Evolutionary conservation across 2,888 invertebrate species (phyloP).

Genomic region (Pammene aurita): DNA sequence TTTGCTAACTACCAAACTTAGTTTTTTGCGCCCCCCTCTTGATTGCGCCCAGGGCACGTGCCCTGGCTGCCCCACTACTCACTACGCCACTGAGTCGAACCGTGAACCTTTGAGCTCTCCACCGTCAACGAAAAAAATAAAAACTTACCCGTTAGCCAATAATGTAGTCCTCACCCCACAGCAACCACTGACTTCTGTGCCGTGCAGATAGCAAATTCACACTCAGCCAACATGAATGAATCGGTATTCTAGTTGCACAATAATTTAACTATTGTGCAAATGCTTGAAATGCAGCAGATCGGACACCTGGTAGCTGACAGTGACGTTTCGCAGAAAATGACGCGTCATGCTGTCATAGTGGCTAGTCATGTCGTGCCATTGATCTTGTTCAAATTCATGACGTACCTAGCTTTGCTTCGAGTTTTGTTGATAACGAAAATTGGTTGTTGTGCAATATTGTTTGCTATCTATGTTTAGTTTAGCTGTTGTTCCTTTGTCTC

Average conservation of each 20-base stretch:
- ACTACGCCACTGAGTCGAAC: no score
- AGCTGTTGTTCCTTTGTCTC: no score
- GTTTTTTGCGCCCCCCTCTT: no score
- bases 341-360: conserved; percentile 21
- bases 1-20: no score
- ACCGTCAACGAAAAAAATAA: not conserved
- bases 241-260: conserved; percentile 32
- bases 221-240: not conserved
- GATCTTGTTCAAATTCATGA: conserved; percentile 27
- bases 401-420: not conserved
- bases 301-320: conserved; percentile 10
- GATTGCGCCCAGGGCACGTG: no score
- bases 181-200: not conserved
- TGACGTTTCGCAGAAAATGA: conserved; percentile 33
- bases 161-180: not conserved
- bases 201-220: conserved; percentile 7
- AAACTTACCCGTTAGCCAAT: conserved; percentile 10
- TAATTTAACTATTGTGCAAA: conserved; percentile 38
- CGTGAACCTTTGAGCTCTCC: no score
- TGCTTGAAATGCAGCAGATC: conserved; percentile 28
- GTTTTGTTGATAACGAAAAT: conserved; percentile 22
- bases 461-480: not conserved
- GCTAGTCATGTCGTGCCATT: conserved; percentile 3
- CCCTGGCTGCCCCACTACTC: no score
- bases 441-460: conserved; percentile 13